phyloP scores from a whole-genome alignment of 2,888 invertebrate genomes.

The Atethmia centrago region DNA sequence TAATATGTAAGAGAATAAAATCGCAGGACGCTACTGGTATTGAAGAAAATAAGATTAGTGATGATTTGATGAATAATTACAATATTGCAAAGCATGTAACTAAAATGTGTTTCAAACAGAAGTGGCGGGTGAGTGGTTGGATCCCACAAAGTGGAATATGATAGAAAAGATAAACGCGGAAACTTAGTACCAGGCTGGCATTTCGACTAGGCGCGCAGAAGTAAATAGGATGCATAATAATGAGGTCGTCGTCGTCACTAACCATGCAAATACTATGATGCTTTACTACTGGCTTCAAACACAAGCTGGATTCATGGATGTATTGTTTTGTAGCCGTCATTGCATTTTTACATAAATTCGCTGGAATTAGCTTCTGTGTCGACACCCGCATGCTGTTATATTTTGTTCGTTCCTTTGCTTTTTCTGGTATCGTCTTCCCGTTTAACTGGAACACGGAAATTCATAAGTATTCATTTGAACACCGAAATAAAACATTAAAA shows the following conservation, averaged over 20 bases:
- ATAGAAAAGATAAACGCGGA: slow-evolving; percentile 9
- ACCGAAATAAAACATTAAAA: neutral
- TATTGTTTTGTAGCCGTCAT: slow-evolving; percentile 66
- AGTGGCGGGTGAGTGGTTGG: neutral
- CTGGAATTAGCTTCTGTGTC: slow-evolving; percentile 77
- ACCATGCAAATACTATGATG: slow-evolving; percentile 83
- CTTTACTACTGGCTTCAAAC: slow-evolving; percentile 77
- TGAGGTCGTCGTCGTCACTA: slow-evolving; percentile 48
- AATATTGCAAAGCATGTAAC: neutral
- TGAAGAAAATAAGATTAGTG: neutral
- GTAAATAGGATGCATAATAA: slow-evolving; percentile 33
- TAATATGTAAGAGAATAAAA: neutral
- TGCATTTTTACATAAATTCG: slow-evolving; percentile 68
- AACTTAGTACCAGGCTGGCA: slow-evolving; percentile 42
- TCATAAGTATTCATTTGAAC: neutral
- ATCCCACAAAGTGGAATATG: neutral
- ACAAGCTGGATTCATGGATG: slow-evolving; percentile 74
- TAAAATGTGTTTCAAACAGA: neutral
- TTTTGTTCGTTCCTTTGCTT: slow-evolving; percentile 79
- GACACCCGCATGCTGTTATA: slow-evolving; percentile 82
- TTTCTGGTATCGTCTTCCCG: slow-evolving; percentile 71
- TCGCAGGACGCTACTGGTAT: too few species aligned
- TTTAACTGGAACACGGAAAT: slow-evolving; percentile 72
- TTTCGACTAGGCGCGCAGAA: slow-evolving; percentile 53
- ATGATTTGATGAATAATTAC: neutral